phyloP scores from a whole-genome alignment of 1,140 invertebrate species.

The Antheraea mylitta region DNA sequence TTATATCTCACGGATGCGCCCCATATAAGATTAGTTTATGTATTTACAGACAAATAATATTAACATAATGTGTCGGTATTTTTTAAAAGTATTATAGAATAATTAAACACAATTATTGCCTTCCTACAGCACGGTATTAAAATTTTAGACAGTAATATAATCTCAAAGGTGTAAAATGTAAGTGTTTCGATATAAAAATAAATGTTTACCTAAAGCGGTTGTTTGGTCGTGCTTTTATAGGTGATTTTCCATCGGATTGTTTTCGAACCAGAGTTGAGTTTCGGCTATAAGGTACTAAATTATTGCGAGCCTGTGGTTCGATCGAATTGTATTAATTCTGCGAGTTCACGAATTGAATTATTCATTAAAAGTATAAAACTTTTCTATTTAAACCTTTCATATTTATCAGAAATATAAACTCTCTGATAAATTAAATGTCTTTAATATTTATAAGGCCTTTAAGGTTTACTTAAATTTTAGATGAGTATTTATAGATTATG shows the following conservation, averaged over 20 bases:
- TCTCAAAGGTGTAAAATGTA: slow-evolving; percentile 9
- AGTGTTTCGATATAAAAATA: slow-evolving; percentile 22
- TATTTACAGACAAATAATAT: too few relatives aligned
- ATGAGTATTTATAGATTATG: not conserved
- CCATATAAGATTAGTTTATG: too few relatives aligned
- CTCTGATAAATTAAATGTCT: slow-evolving; percentile 11
- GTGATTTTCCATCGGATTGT: slow-evolving; percentile 20
- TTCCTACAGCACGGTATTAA: not conserved
- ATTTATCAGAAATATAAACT: not conserved
- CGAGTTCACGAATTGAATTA: slow-evolving; percentile 16
- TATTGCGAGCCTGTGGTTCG: slow-evolving; percentile 13
- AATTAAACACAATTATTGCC: not conserved
- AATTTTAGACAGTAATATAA: not conserved
- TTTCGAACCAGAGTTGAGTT: slow-evolving; percentile 6
- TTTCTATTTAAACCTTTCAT: slow-evolving; percentile 14
- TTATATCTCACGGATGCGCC: too few relatives aligned
- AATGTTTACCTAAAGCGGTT: slow-evolving; percentile 22
- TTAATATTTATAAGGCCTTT: not conserved
- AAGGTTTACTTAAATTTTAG: not conserved
- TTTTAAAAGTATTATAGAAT: not conserved
- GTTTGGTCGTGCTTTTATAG: slow-evolving; percentile 24
- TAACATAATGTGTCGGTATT: not conserved
- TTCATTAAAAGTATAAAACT: slow-evolving; percentile 15
- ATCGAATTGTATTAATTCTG: slow-evolving; percentile 15
- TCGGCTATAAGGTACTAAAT: slow-evolving; percentile 21